Evolutionary conservation across 2,797 vertebrate genomes (phyloP).

Genomic region (Tadarida brasiliensis): DNA sequence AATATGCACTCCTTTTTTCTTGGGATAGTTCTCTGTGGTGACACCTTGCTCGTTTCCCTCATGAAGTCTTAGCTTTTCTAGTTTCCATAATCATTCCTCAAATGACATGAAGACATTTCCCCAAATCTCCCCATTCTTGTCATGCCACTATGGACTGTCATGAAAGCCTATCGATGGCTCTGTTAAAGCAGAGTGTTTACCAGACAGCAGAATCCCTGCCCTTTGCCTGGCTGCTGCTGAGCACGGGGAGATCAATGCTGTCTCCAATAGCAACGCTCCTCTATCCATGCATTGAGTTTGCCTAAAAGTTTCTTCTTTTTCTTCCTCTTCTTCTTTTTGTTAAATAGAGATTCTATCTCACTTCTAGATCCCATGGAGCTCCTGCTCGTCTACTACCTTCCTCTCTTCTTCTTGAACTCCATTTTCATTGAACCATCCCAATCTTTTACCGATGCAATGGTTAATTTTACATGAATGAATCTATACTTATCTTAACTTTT

Average conservation of each 20-base stretch:
- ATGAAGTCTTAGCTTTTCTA: neutral
- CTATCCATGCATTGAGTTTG: neutral
- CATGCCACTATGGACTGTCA: neutral
- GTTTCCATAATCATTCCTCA: slow-evolving; percentile 8
- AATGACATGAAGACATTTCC: neutral
- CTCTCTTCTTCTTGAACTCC: neutral
- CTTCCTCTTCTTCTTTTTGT: neutral
- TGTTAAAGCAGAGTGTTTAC: neutral
- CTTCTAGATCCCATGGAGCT: neutral
- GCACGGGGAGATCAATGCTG: neutral
- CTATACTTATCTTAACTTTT: neutral
- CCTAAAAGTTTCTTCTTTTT: neutral
- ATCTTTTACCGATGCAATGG: neutral
- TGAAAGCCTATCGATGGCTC: neutral
- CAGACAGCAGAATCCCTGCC: neutral
- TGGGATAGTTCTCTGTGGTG: neutral
- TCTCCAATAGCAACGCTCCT: neutral
- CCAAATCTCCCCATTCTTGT: neutral
- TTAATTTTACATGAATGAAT: neutral
- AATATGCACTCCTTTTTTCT: neutral
- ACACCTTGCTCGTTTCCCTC: neutral
- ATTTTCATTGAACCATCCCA: neutral
- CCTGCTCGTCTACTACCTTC: neutral
- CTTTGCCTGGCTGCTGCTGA: neutral
- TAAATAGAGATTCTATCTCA: neutral